Evolutionary conservation across 1,140 invertebrate genomes (phyloP).

Genomic region (Drosophila kurseongensis): DNA sequence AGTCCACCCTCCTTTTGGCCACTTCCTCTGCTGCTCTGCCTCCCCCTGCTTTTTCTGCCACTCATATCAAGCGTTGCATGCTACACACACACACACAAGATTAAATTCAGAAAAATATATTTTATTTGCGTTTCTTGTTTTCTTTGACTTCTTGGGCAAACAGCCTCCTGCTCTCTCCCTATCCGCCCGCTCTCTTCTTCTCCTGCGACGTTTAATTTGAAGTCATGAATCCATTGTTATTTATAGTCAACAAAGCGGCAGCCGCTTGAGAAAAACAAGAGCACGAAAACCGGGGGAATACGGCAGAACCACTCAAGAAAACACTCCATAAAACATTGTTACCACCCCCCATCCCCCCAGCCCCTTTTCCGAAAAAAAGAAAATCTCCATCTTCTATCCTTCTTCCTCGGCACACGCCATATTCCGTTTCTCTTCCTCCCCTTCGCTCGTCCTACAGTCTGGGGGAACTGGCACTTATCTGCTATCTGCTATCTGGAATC

Average conservation of each 20-base stretch:
- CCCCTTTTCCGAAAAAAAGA: not conserved
- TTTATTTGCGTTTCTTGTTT: constrained; percentile 62
- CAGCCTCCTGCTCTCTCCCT: constrained; percentile 10
- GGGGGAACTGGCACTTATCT: constrained; percentile 56
- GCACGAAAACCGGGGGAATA: not conserved
- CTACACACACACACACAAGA: constrained; percentile 14
- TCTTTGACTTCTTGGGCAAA: constrained; percentile 58
- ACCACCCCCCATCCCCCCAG: not conserved
- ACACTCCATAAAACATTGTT: constrained; percentile 78
- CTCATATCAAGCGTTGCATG: constrained; percentile 46
- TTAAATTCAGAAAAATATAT: constrained; percentile 11
- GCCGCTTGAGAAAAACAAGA: constrained; percentile 33
- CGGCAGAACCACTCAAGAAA: constrained; percentile 67
- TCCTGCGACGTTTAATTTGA: constrained; percentile 72
- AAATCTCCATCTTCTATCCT: not conserved
- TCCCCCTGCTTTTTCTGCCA: not conserved
- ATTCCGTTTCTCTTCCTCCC: not conserved
- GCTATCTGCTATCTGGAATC: constrained; percentile 18
- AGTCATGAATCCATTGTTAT: constrained; percentile 83
- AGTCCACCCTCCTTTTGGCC: not conserved
- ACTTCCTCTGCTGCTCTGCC: not conserved
- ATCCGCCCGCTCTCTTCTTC: constrained; percentile 17
- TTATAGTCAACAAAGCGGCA: constrained; percentile 78
- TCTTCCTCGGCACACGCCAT: constrained; percentile 56
- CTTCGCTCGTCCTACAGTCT: constrained; percentile 50